Conservation (phyloP, 2,113 vertebrate species). For the Eubucco bourcierii region DNA sequence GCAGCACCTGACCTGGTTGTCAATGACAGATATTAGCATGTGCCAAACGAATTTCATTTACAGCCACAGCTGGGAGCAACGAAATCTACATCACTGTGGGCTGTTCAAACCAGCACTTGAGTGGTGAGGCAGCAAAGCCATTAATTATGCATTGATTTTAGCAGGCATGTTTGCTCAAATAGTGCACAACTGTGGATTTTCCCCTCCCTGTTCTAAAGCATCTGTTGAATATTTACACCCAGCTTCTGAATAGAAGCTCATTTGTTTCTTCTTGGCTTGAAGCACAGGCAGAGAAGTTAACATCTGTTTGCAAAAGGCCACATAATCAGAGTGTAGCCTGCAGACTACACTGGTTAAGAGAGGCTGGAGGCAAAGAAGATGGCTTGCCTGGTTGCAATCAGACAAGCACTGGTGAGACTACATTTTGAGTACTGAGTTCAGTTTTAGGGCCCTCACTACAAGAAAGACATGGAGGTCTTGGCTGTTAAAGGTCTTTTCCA, state of each 20-base stretch:
- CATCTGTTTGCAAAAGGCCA: background rate
- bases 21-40: background rate
- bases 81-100: background rate
- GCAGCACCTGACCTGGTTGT: background rate
- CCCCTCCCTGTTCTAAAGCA: background rate
- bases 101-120: background rate
- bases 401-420: background rate
- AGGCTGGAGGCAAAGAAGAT: background rate
- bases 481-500: too few species aligned
- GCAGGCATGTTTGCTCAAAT: background rate
- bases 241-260: background rate
- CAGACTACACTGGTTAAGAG: background rate
- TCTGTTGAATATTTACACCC: background rate
- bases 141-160: conserved; percentile 15
- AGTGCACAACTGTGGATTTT: background rate
- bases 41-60: background rate
- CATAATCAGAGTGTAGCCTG: background rate
- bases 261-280: background rate
- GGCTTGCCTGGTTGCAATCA: background rate
- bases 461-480: too few species aligned
- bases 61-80: background rate
- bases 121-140: background rate
- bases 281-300: background rate
- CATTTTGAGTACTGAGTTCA: too few species aligned
- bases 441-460: too few species aligned